A percentile compares a stretch with the other conserved stretches of the same genome.
These are phyloP conservation scores for Numida meleagris DNA, from an alignment of 2,113 vertebrate species.

Conservation along the genomic window DNA sequence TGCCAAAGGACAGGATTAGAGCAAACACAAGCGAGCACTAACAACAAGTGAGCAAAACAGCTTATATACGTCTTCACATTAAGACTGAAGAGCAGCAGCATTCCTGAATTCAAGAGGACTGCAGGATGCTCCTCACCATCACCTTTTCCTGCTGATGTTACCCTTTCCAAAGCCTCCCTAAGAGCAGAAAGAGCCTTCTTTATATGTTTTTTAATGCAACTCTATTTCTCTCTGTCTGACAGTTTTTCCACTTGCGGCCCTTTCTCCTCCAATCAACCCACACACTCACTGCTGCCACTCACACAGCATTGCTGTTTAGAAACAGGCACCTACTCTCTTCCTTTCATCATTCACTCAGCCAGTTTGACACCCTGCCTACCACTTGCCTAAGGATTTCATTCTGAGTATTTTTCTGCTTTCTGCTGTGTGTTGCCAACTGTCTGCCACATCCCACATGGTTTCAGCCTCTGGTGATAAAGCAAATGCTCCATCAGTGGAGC, in stretches of 20 bases:
- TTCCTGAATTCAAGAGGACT: rapidly evolving
- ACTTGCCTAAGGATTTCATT: background rate
- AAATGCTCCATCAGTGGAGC: background rate
- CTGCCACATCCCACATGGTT: background rate
- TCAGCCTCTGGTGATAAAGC: background rate
- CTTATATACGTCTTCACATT: background rate
- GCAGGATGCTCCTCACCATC: background rate
- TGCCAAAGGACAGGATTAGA: background rate
- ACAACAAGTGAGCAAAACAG: background rate
- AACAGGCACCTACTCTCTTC: background rate
- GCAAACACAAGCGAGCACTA: background rate
- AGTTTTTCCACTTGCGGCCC: background rate
- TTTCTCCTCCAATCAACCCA: background rate
- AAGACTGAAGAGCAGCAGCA: background rate
- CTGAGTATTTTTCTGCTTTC: background rate
- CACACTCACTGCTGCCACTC: background rate
- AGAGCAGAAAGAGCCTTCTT: background rate
- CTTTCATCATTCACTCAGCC: background rate
- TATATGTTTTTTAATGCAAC: background rate
- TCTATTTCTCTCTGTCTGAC: background rate
- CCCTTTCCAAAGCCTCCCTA: background rate
- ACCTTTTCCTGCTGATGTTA: background rate
- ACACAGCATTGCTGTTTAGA: background rate
- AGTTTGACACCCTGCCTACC: background rate
- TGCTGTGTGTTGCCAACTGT: background rate